Evolutionary conservation across 2,113 vertebrate genomes (phyloP), one percentile per base, ranked within the genome.

Genomic region (Heloderma charlesbogerti): DNA sequence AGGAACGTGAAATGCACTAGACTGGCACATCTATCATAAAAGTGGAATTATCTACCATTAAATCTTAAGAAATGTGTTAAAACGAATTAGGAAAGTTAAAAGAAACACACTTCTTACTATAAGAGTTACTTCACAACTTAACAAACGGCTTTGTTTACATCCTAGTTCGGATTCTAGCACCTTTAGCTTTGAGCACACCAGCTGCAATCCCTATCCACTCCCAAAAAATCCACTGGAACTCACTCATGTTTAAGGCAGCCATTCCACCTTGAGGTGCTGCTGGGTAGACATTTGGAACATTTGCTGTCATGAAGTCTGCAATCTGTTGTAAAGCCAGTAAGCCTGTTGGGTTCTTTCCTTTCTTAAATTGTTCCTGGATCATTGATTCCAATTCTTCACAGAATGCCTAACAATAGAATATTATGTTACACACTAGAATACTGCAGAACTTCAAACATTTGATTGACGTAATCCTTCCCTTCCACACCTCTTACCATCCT

Each of bases 301-400:
- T 99, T 0, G 98, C 97, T 29, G 98, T 99, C 99, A 99, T 99
- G 94, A 99, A 99, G 94, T 99, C 99, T 0, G 99, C 99, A 60
- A 99, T 99, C 98, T 99, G 99, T 96, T 99, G 99, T 63, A 99
- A 93, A 0, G 99, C 99, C 97, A 99, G 88, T 67, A 99, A 97
- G 92, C 99, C 99, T 0, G 99, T 99, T 29, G 99, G 99, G 10
- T 98, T 99, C 97, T 99, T 99, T 91, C 99, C 99, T 96, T 99
- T 99, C 97, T 99, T 99, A 91, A 99, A 98, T 88, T 99, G 99
- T 15, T 99, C 99, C 96, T 99, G 98, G 93, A 99, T 99, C 99
- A 99, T 99, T 0, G 99, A 98, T 90, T 99, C 99, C 97, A 99
- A 82, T 93, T 99, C 99, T 66, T 99, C 99, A 94, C 99, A 99